These are phyloP conservation scores for Aplidium turbinatum DNA, from an alignment of 23 tunicate genomes.

Conservation along the genomic window DNA sequence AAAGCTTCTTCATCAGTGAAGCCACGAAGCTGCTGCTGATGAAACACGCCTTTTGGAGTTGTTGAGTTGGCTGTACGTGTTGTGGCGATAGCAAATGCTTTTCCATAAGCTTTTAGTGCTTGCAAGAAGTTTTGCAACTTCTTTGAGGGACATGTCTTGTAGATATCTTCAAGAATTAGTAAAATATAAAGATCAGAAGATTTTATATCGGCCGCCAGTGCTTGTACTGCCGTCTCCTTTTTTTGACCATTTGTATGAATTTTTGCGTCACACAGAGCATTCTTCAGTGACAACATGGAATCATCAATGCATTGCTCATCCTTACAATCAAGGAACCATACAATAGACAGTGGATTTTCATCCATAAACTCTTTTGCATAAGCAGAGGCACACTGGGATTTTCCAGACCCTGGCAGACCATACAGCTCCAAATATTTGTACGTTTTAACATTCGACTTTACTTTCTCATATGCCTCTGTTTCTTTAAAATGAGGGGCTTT, in stretches of 20 bases:
- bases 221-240: background rate
- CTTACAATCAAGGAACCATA: conserved; percentile 38
- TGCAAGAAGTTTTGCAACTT: background rate
- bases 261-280: background rate
- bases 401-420: conserved; percentile 44
- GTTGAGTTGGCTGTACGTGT: background rate
- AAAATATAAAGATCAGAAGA: conserved; percentile 7
- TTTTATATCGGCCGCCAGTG: conserved; percentile 10
- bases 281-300: conserved; percentile 6
- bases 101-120: background rate
- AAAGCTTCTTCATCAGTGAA: conserved; percentile 27
- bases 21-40: background rate
- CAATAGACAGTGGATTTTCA: conserved; percentile 17
- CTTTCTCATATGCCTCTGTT: conserved; percentile 11
- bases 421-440: conserved; percentile 2
- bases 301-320: conserved; percentile 18
- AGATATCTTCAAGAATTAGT: conserved; percentile 25
- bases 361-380: conserved; percentile 21
- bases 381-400: conserved; percentile 37
- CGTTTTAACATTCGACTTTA: background rate
- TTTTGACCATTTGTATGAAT: background rate
- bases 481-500: conserved; percentile 28
- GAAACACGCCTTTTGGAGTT: background rate
- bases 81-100: conserved; percentile 16
- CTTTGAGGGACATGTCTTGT: background rate